Evolutionary conservation across 2,888 invertebrate species (phyloP), one percentile per base, ranked within the genome.

Genomic region (Xestia ashworthii): DNA sequence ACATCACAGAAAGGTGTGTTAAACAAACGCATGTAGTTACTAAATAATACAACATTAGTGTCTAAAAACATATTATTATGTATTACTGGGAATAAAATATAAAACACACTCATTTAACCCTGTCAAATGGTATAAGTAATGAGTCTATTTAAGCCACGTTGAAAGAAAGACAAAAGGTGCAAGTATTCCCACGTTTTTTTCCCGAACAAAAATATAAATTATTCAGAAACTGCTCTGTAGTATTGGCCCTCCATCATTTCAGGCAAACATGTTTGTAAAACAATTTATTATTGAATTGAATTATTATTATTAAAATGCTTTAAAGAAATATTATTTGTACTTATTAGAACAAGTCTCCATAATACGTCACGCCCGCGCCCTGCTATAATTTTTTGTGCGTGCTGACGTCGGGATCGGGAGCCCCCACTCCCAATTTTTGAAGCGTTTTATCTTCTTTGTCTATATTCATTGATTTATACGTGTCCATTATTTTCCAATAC

Each of bases 101-200:
- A n/a, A 67, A 70, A 71, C n/a, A 14, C 19, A 50, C 14, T 50
- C 19, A 3, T 64, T 16, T 55, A 71, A 44, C 38, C 16, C 72
- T 46, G 71, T 46, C 22, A 25, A 46, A 22, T 41, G 2, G 9
- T 25, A 25, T 46, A n/a, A n/a, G n/a, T n/a, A 66, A 60, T 25
- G 22, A 14, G 53, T 68, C 16, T 25, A 64, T 62, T 71, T 38
- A 67, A 72, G 38, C 16, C 16, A 11, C 16, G 46, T 53, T 16
- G 38, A 32, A 66, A 58, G 3, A 58, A 48, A 62, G 0, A 22
- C 5, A 0, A 74, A 74, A 80, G 12, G 62, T 83, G 85, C 65
- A 66, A 25, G 2, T 25, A 25, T 74, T 83, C 83, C 77, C 83
- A 83, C 85, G 78, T 58, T 66, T 74, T 74, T 74, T 81, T 72